Percentiles rank a stretch among this genome's conserved stretches.
Conservation (phyloP, 2,888 invertebrate genomes). For the Eupithecia pulchellata region DNA sequence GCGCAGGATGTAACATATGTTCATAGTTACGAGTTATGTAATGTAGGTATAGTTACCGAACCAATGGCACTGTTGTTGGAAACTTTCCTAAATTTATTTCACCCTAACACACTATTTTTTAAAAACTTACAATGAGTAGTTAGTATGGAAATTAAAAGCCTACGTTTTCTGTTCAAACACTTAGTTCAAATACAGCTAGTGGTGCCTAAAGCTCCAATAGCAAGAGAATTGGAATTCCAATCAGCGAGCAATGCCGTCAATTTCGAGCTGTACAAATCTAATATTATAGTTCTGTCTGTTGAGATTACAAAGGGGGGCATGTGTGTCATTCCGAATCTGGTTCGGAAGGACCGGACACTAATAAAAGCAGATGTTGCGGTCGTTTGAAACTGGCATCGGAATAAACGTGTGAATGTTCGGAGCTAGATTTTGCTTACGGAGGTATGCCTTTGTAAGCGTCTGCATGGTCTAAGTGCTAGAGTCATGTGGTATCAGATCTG, state of each 20-base stretch:
- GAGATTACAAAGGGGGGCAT: background rate
- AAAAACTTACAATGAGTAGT: background rate
- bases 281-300: background rate
- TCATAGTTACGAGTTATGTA: background rate
- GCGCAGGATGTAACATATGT: background rate
- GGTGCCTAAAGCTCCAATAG: background rate
- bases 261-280: background rate
- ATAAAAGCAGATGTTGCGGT: background rate
- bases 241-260: conserved; percentile 13
- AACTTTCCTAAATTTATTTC: background rate
- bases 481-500: background rate
- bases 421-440: background rate
- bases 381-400: background rate
- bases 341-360: background rate
- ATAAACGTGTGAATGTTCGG: background rate
- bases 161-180: background rate
- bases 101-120: background rate
- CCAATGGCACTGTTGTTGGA: background rate
- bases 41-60: background rate
- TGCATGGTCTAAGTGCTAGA: background rate
- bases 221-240: conserved; percentile 22
- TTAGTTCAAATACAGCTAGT: no score
- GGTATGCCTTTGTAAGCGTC: no score
- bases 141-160: background rate
- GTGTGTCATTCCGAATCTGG: background rate